Conservation (phyloP, 1,140 invertebrate genomes). For the Drosophila kohkoa region DNA sequence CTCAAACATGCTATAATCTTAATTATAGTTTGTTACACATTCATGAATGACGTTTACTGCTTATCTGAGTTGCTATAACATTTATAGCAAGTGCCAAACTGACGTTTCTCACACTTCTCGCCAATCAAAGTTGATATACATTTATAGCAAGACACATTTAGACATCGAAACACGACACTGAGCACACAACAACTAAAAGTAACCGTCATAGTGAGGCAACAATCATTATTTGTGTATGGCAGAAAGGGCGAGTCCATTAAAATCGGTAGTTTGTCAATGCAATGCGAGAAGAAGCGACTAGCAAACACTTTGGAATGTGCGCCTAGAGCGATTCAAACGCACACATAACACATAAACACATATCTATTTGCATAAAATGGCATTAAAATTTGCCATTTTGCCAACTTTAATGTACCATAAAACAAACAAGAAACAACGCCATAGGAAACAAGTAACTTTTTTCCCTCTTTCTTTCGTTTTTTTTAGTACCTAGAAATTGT, state of each 20-base stretch:
- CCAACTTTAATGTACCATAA: constrained; percentile 82
- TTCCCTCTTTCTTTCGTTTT: neutral
- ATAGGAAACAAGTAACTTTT: constrained; percentile 64
- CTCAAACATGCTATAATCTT: neutral
- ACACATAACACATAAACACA: constrained; percentile 22
- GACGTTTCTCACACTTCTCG: neutral
- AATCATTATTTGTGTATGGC: neutral
- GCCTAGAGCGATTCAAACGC: constrained; percentile 37
- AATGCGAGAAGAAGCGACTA: constrained; percentile 27
- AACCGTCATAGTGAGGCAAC: constrained; percentile 12
- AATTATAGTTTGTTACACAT: neutral
- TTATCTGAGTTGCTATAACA: constrained; percentile 12
- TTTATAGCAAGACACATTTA: constrained; percentile 29
- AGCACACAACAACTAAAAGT: neutral
- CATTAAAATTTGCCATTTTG: constrained; percentile 81
- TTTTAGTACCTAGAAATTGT: constrained; percentile 56
- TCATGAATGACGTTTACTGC: neutral
- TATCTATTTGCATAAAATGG: constrained; percentile 77
- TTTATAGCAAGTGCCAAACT: constrained; percentile 1
- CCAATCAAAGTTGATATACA: constrained; percentile 9
- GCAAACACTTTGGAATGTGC: constrained; percentile 46
- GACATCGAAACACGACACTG: neutral
- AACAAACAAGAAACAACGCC: constrained; percentile 51
- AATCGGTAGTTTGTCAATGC: constrained; percentile 48
- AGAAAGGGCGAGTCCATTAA: constrained; percentile 23